phyloP scores from a whole-genome alignment of 2,113 vertebrate genomes.

The Oreochromis tanganicae region DNA sequence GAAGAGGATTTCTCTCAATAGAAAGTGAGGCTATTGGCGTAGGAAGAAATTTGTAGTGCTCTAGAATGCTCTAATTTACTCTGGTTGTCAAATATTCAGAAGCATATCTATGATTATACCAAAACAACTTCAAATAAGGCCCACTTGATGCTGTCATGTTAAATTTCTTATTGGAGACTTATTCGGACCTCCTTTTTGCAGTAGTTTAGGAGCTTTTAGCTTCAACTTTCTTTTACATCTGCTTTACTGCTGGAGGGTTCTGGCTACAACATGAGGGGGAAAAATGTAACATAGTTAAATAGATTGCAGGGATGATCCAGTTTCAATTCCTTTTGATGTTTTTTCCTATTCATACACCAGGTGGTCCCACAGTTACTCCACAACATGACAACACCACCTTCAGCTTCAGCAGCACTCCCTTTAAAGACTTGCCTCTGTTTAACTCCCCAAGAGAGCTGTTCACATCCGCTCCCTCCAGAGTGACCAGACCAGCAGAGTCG shows the following conservation, averaged over 20 bases:
- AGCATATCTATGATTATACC: rapidly evolving
- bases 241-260: neutral
- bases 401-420: constrained; percentile 79
- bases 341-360: constrained; percentile 75
- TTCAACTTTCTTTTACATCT: too few relatives aligned
- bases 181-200: rapidly evolving
- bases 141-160: too few relatives aligned
- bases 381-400: constrained; percentile 73
- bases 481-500: constrained; percentile 1
- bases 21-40: too few relatives aligned
- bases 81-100: too few relatives aligned
- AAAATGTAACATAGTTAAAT: neutral
- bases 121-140: too few relatives aligned
- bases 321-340: neutral
- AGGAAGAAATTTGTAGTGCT: too few relatives aligned
- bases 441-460: constrained; percentile 80
- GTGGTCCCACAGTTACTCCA: constrained; percentile 66
- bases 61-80: too few relatives aligned
- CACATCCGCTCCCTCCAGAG: constrained; percentile 39
- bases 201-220: too few relatives aligned
- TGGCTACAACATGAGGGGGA: neutral
- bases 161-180: too few relatives aligned
- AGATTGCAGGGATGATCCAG: neutral
- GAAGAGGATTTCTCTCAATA: too few relatives aligned
- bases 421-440: constrained; percentile 78